These are phyloP conservation scores for Sus cebifrons DNA, from an alignment of 2,797 vertebrate genomes.

Conservation along the genomic window DNA sequence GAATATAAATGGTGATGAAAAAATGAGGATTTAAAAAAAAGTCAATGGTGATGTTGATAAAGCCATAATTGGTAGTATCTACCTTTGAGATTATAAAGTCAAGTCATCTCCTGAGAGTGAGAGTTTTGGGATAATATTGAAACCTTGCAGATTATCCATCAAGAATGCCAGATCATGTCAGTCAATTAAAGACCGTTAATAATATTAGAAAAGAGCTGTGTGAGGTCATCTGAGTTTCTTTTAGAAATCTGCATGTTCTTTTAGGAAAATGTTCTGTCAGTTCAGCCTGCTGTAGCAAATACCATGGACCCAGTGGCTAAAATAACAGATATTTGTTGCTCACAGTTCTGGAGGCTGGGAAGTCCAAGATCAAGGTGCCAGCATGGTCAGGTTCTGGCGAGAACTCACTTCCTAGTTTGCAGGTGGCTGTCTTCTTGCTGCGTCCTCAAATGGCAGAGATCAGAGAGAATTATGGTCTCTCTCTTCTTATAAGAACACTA, in stretches of 20 bases:
- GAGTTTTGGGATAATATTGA: neutral
- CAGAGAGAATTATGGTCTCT: neutral
- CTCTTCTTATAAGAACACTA: neutral
- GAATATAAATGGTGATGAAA: neutral
- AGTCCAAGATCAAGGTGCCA: neutral
- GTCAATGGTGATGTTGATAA: neutral
- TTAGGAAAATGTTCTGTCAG: neutral
- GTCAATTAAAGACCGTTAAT: neutral
- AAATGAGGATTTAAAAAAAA: neutral
- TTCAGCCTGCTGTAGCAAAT: neutral
- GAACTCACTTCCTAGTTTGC: neutral
- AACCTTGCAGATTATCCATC: neutral
- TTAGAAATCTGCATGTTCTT: neutral
- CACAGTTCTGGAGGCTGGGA: neutral
- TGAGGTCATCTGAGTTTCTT: neutral
- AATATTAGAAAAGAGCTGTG: neutral
- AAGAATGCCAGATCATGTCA: neutral
- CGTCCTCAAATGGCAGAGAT: neutral
- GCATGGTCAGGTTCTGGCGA: neutral
- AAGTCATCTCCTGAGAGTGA: neutral
- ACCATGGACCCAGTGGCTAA: neutral
- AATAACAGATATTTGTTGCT: neutral
- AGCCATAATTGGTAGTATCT: neutral
- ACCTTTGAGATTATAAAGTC: neutral
- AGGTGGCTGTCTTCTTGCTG: neutral